Evolutionary conservation across 2,797 vertebrate species (phyloP).

Genomic region (Notolepis coatsorum): DNA sequence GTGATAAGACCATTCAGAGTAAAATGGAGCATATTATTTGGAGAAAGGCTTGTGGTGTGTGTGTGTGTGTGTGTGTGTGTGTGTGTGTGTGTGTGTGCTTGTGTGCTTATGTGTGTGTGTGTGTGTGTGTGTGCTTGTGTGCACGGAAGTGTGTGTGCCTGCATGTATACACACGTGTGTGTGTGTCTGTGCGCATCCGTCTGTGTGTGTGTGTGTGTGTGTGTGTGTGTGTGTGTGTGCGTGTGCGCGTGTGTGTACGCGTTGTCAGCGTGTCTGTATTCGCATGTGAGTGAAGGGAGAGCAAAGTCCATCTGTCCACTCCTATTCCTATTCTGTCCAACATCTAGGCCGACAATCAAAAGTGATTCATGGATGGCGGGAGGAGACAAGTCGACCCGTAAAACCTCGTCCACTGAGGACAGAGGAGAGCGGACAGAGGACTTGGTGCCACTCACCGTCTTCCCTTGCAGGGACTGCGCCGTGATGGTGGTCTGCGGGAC

Average conservation of each 20-base stretch:
- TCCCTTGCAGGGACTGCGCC: constrained; percentile 91
- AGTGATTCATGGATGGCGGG: not conserved
- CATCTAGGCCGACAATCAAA: not conserved
- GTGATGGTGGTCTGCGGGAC: constrained; percentile 85
- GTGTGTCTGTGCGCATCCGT: no score
- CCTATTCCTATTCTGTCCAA: not conserved
- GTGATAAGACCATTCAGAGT: not conserved
- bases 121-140: no score
- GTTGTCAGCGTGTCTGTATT: not conserved
- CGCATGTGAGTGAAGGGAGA: not conserved
- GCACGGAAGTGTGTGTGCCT: no score
- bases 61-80: not conserved
- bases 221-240: no score
- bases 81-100: no score
- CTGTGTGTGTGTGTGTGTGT: not conserved
- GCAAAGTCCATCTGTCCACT: not conserved
- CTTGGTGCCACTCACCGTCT: constrained; percentile 93
- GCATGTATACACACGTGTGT: not conserved
- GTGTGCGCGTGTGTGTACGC: no score
- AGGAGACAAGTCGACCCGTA: not conserved
- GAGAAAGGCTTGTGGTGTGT: not conserved
- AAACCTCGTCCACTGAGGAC: not conserved
- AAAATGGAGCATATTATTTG: not conserved
- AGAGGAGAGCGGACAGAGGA: no score
- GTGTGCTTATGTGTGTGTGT: no score